Evolutionary conservation across 2,113 vertebrate species (phyloP), one percentile per base, ranked within the genome.

Genomic region (Boleophthalmus pectinirostris): DNA sequence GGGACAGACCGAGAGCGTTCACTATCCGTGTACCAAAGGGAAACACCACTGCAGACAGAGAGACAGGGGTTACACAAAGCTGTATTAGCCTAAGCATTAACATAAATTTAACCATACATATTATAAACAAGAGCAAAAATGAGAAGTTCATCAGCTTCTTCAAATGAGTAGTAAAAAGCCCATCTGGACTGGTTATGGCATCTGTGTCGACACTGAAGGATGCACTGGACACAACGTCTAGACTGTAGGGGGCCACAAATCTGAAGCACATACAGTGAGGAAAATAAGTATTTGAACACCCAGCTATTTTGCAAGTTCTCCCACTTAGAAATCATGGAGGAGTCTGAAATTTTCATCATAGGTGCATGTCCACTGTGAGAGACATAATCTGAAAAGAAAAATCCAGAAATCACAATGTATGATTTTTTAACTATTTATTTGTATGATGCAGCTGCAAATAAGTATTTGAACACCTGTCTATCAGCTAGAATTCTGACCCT

Each of bases 121-220:
- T 0, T 1, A 90, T 0, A 5, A 87, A 0, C 0, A 93, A 0
- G 1, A 88, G 45, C 51, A 49, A 56, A 24, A 95, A 69, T 9
- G 5, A 89, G 43, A 93, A 45, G 1, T 79, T 85, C 0, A 89
- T 11, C 18, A 96, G 29, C 4, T 92, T 95, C 73, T 83, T 87
- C 47, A 88, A 25, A n/a, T 96, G 87, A 68, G 84, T 67, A 43
- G 93, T 85, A 69, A 95, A 88, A 0, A 93, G 94, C 67, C 95
- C 93, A 0, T 94, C 81, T 29, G 94, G 93, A 65, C 94, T 94
- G 83, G 92, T 95, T 65, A 95, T 91, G 51, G 95, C 94, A 80
- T 96, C 90, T 0, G 93, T 61, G 2, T 95, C 93, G 16, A 97
- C 91, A 10, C 96, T 91, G 0, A 97, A 97, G 0, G 95, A 94